phyloP scores from a whole-genome alignment of 2,797 vertebrate genomes.

The Coilia nasus region DNA sequence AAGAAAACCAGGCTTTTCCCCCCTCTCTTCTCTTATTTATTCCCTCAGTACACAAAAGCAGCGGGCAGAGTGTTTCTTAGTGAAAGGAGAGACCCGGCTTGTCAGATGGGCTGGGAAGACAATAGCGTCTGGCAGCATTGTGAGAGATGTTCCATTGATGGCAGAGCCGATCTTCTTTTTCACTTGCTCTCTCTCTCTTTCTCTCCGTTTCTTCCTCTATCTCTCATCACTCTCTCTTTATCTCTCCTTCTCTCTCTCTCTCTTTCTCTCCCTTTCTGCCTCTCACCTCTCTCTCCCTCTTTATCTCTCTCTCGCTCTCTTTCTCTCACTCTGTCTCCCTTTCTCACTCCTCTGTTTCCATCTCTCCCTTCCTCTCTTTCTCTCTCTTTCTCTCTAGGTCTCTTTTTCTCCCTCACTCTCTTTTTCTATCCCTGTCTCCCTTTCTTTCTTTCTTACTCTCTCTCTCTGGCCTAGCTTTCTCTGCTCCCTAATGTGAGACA shows the following conservation, averaged over 20 bases:
- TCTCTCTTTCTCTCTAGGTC: neutral
- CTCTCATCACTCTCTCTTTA: too few relatives aligned
- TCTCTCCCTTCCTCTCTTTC: too few relatives aligned
- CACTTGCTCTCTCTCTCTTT: neutral
- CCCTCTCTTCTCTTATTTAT: neutral
- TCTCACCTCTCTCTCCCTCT: too few relatives aligned
- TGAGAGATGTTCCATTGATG: neutral
- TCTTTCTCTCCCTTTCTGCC: too few relatives aligned
- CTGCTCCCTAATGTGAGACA: neutral
- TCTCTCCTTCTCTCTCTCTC: too few relatives aligned
- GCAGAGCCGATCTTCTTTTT: neutral
- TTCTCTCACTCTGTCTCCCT: too few relatives aligned
- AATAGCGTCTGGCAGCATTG: slow-evolving; percentile 9
- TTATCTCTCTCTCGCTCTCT: too few relatives aligned
- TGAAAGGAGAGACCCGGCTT: slow-evolving; percentile 1
- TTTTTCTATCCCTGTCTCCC: neutral
- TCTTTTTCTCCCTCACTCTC: neutral
- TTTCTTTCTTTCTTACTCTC: too few relatives aligned
- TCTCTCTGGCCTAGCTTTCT: neutral
- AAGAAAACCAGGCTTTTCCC: neutral
- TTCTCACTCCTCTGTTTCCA: too few relatives aligned
- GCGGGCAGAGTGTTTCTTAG: neutral
- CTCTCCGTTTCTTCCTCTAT: neutral
- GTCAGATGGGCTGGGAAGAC: slow-evolving; percentile 1
- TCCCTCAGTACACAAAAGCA: neutral